Conservation (phyloP, 2,113 vertebrate species). For the Holacanthus passer region DNA sequence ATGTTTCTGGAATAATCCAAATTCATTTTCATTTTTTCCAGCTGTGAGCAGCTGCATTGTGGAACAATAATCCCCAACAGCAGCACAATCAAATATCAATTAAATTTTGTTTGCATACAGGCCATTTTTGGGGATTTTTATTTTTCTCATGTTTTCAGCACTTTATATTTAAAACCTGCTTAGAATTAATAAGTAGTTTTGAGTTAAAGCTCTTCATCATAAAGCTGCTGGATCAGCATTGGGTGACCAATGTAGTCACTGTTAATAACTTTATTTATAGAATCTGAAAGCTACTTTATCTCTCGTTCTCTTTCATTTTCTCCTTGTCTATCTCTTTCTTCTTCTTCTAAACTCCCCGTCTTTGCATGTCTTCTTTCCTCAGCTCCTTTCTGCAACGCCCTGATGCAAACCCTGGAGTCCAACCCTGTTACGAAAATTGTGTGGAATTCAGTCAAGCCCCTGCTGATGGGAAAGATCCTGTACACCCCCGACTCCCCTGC, state of each 20-base stretch:
- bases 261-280: background rate
- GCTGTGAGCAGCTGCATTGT: background rate
- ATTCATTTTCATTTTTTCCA: background rate
- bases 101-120: too few species aligned
- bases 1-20: background rate
- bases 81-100: background rate
- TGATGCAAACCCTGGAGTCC: slow-evolving; percentile 95
- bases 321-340: background rate
- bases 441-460: slow-evolving; percentile 95
- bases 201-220: background rate
- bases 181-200: background rate
- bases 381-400: slow-evolving; percentile 94
- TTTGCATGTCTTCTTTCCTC: slow-evolving; percentile 10
- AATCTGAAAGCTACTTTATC: background rate
- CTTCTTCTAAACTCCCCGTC: background rate
- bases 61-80: background rate
- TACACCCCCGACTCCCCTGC: slow-evolving; percentile 92
- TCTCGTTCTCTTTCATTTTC: too few species aligned
- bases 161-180: background rate
- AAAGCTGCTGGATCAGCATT: background rate
- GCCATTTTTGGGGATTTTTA: too few species aligned
- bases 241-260: background rate
- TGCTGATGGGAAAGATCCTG: slow-evolving; percentile 98
- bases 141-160: background rate
- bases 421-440: slow-evolving; percentile 94